Base-by-base conservation (phyloP, 2,797 vertebrate species). In the Petrocephalus sullivani region DNA sequence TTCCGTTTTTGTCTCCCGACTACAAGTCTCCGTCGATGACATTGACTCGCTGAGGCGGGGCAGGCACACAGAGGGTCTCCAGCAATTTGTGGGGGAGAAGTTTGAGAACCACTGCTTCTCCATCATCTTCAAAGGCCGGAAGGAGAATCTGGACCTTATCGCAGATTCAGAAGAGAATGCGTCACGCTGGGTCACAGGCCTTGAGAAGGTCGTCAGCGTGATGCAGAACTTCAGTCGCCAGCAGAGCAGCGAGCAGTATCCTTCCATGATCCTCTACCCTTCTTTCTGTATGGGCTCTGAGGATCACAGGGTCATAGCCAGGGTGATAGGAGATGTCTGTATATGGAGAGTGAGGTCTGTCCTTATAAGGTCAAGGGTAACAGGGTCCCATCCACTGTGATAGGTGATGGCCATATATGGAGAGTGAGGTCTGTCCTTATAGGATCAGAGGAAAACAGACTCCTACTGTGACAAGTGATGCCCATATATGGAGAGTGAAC, bases 171-270 rank as follows among this genome's bases (percentile, higher is more conserved):
- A 87, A 0, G 92, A 93, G 0, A 97, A 97, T 0, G 96, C 96
- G 4, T 92, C 93, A 88, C 95, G 93, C 89, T 99, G 98, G 98
- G 95, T 97, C 33, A 88, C 37, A 0, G 95, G 97, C 53, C 94
- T 99, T 64, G 92, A 94, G 46, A 99, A 99, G 94, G 90, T 99
- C 91, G 96, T 98, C 41, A 90, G 57, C 85, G 96, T 96, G 89
- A 95, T 95, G 56, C 93, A 90, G 67, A 94, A 95, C 91, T 97
- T 99, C 94, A 96, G 92, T 93, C 94, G 93, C 87, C 95, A 94
- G 87, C 95, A 98, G 93, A 98, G 97, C 91, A 95, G 96, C 0
- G 97, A 97, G 91, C 98, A 99, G 98, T 99, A 99, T 99, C 98
- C 97, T 98, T 95, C 51, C 58, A 51, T 46, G 33, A 53, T 54